Conservation (phyloP, 2,113 vertebrate species). For the Carettochelys insculpta region DNA sequence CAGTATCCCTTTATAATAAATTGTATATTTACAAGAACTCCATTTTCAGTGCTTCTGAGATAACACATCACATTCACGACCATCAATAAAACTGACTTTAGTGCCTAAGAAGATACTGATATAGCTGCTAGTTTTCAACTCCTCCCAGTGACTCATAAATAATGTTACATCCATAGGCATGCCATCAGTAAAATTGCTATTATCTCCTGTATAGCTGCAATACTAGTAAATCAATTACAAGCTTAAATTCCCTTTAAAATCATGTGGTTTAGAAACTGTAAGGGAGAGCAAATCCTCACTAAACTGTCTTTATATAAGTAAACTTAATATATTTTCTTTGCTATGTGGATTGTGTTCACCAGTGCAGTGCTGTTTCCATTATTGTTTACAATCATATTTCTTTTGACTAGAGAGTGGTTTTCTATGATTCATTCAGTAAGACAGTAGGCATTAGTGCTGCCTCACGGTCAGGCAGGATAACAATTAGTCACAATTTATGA, state of each 20-base stretch:
- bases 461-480: not conserved
- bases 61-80: slow-evolving; percentile 25
- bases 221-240: not conserved
- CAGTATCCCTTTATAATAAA: slow-evolving; percentile 29
- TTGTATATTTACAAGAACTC: slow-evolving; percentile 31
- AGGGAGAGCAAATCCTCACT: not conserved
- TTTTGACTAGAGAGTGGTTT: not conserved
- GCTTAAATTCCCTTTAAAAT: slow-evolving; percentile 22
- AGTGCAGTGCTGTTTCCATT: not conserved
- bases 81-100: slow-evolving; percentile 59
- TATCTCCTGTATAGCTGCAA: slow-evolving; percentile 26
- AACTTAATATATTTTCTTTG: not conserved
- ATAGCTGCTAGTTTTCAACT: slow-evolving; percentile 55
- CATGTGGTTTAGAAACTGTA: not conserved
- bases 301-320: not conserved
- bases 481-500: not conserved
- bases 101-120: slow-evolving; percentile 32
- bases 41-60: slow-evolving; percentile 44
- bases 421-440: not conserved
- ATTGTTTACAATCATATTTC: not conserved
- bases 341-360: not conserved
- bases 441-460: not conserved
- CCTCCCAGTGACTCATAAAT: slow-evolving; percentile 47
- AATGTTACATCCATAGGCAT: not conserved
- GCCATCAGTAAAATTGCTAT: slow-evolving; percentile 33